Evolutionary conservation across 2,797 vertebrate genomes (phyloP).

Genomic region (Parambassis ranga): DNA sequence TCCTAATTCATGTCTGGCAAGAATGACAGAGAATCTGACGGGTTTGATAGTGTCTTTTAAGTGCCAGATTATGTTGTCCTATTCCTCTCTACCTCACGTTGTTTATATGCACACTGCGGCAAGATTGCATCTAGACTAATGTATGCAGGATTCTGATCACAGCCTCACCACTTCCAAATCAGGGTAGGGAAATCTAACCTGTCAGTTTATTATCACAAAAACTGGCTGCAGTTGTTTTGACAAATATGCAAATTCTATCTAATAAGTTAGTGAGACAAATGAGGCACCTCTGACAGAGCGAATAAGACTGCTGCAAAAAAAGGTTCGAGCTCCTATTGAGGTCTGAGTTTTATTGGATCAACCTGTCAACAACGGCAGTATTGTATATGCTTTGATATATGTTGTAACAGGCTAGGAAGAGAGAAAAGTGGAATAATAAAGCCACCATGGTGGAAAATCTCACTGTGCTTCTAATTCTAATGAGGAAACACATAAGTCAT

Average conservation of each 20-base stretch:
- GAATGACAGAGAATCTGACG: constrained; percentile 25
- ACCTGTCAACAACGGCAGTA: constrained; percentile 42
- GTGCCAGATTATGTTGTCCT: constrained; percentile 49
- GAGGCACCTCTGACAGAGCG: constrained; percentile 29
- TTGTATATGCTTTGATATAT: constrained; percentile 42
- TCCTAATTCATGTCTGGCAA: constrained; percentile 37
- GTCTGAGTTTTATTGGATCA: constrained; percentile 53
- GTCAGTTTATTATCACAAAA: constrained; percentile 59
- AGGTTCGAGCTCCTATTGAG: constrained; percentile 17
- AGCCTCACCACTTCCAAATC: constrained; percentile 45
- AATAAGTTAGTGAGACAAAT: constrained; percentile 54
- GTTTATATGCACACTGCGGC: constrained; percentile 61
- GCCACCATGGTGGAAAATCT: constrained; percentile 24
- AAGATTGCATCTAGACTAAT: constrained; percentile 68
- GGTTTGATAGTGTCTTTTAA: constrained; percentile 43
- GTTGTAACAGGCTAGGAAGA: constrained; percentile 28
- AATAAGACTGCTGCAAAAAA: constrained; percentile 8
- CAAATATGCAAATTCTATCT: constrained; percentile 62
- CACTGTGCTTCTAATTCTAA: constrained; percentile 44
- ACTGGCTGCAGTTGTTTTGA: constrained; percentile 60
- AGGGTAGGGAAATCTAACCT: constrained; percentile 48
- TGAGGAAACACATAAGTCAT: constrained; percentile 49
- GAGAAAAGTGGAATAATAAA: constrained; percentile 45
- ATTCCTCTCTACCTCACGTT: constrained; percentile 37
- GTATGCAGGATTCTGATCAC: constrained; percentile 57